Conservation (phyloP, 2,797 vertebrate genomes). For the Fistularia commersonii region DNA sequence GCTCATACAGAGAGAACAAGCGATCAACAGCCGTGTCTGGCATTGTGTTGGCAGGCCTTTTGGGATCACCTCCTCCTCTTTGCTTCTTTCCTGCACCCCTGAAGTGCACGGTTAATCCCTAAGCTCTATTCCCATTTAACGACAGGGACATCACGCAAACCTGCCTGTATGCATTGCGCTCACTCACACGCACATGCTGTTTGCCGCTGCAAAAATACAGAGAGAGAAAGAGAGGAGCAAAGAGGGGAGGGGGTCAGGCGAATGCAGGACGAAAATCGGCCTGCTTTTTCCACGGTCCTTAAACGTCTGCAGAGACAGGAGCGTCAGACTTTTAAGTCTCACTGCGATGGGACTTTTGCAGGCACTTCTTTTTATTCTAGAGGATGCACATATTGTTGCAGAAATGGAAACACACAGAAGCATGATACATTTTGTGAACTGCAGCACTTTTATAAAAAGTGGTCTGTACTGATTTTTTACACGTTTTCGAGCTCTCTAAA, state of each 20-base stretch:
- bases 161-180: constrained; percentile 47
- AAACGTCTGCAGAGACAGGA: constrained; percentile 31
- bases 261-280: constrained; percentile 24
- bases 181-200: constrained; percentile 29
- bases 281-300: constrained; percentile 18
- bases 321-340: no score
- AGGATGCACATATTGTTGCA: no score
- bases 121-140: constrained; percentile 60
- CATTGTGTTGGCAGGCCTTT: constrained; percentile 58
- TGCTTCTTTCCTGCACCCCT: constrained; percentile 56
- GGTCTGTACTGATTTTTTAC: no score
- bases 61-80: constrained; percentile 41
- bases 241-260: constrained; percentile 46
- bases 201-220: constrained; percentile 36
- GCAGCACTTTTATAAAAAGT: no score
- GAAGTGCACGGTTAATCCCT: constrained; percentile 69
- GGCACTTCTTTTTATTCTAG: no score
- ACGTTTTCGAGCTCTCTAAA: no score
- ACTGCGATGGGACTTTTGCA: no score
- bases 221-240: constrained; percentile 39
- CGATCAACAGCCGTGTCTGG: constrained; percentile 35
- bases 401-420: no score
- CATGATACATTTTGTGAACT: no score
- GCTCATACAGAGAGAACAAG: constrained; percentile 28
- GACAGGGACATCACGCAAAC: constrained; percentile 63